phyloP scores from a whole-genome alignment of 2,888 invertebrate genomes.

The Ganaspis brasiliensis region DNA sequence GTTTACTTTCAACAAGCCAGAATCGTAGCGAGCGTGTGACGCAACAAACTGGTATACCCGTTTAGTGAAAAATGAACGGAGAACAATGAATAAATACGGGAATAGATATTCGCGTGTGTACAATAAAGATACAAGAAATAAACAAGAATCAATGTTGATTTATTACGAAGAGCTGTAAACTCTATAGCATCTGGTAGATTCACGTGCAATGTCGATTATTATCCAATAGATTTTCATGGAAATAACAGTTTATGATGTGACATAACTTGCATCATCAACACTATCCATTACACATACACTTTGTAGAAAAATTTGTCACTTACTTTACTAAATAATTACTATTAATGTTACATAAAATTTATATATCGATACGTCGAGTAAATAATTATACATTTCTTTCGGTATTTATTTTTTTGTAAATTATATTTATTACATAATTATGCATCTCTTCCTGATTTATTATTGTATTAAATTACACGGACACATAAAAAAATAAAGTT shows the following conservation, averaged over 20 bases:
- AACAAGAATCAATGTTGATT: not conserved
- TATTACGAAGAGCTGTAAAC: conserved; percentile 1
- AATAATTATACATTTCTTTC: too few relatives aligned
- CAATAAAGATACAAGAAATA: conserved; percentile 4
- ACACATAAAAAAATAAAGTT: too few relatives aligned
- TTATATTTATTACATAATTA: too few relatives aligned
- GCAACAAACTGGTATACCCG: conserved; percentile 5
- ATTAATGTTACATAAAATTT: too few relatives aligned
- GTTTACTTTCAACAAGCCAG: conserved; percentile 13
- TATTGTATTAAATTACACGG: too few relatives aligned
- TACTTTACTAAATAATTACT: too few relatives aligned
- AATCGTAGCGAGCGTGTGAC: not conserved
- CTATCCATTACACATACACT: too few relatives aligned
- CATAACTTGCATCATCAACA: conserved; percentile 4
- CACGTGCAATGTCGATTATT: conserved; percentile 13
- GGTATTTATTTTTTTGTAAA: too few relatives aligned
- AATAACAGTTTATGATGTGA: conserved; percentile 2
- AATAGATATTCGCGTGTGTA: not conserved
- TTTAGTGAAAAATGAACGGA: not conserved
- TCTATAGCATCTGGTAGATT: not conserved
- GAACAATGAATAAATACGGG: not conserved
- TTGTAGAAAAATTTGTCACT: too few relatives aligned
- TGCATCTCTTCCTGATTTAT: too few relatives aligned
- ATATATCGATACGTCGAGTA: too few relatives aligned
- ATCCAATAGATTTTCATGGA: conserved; percentile 3